Evolutionary conservation across 2,888 invertebrate species (phyloP).

Genomic region (Catotricha subobsoleta): DNA sequence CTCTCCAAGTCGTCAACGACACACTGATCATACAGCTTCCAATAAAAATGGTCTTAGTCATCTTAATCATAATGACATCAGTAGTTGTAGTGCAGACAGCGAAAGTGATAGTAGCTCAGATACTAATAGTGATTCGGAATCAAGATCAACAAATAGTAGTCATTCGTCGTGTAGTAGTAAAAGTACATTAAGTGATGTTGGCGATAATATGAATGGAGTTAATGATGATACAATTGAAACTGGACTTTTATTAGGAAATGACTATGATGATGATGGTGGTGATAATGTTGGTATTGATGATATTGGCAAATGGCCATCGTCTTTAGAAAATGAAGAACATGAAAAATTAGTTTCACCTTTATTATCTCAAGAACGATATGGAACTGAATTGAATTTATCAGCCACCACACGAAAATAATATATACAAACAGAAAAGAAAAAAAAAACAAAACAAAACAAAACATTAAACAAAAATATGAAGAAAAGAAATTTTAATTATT

Average conservation of each 20-base stretch:
- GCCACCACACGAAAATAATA: too few relatives aligned
- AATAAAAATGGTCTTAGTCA: too few relatives aligned
- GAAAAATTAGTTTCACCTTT: too few relatives aligned
- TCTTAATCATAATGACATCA: background rate
- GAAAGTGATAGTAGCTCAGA: constrained; percentile 32
- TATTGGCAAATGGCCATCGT: too few relatives aligned
- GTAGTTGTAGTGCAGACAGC: constrained; percentile 30
- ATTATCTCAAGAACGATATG: too few relatives aligned
- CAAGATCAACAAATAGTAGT: background rate
- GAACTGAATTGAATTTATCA: too few relatives aligned
- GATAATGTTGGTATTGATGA: background rate
- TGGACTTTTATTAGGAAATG: too few relatives aligned
- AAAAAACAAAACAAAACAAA: too few relatives aligned
- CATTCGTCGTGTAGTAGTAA: background rate
- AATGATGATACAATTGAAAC: background rate
- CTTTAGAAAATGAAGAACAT: too few relatives aligned
- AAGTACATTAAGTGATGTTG: background rate
- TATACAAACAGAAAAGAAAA: too few relatives aligned
- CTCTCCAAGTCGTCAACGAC: background rate
- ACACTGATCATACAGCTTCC: constrained; percentile 15
- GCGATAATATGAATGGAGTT: background rate
- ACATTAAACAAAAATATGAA: too few relatives aligned
- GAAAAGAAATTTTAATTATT: too few relatives aligned
- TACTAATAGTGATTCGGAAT: background rate
- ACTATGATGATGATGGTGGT: background rate